A percentile compares a stretch with the other conserved stretches of the same genome.
phyloP scores from a whole-genome alignment of 2,888 invertebrate genomes.

The Lepidocyrtoides sp. region DNA sequence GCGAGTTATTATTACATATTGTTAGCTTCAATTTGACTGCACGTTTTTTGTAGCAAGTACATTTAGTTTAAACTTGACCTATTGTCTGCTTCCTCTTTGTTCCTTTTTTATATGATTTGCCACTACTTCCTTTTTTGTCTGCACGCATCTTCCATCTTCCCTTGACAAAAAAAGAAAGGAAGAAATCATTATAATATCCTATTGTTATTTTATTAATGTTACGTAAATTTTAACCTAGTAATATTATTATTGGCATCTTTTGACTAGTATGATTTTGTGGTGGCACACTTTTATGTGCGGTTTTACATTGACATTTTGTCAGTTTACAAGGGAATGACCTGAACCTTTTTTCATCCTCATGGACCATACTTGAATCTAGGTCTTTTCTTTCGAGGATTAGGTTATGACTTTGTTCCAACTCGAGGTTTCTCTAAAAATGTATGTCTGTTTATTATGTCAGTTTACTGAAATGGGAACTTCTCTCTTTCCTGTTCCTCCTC shows the following conservation, averaged over 20 bases:
- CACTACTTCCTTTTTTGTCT: conserved; percentile 6
- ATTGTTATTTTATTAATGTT: not conserved
- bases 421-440: no score
- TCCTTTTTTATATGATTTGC: not conserved
- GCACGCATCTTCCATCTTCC: not conserved
- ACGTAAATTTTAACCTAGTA: not conserved
- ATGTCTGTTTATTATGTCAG: no score
- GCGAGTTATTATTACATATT: no score
- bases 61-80: conserved; percentile 30
- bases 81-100: not conserved
- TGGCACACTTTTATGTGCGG: no score
- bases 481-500: no score
- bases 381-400: conserved; percentile 18
- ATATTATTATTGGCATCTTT: not conserved
- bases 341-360: not conserved
- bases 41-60: not conserved
- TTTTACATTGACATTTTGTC: not conserved
- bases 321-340: not conserved
- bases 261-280: no score
- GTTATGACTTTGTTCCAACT: conserved; percentile 5
- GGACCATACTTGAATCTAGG: not conserved
- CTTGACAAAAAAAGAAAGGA: conserved; percentile 1
- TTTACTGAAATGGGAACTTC: no score
- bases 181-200: not conserved
- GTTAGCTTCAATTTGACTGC: no score